These are phyloP conservation scores for Aphelenchoides avenae DNA, from an alignment of 1,140 invertebrate genomes.

Conservation along the genomic window DNA sequence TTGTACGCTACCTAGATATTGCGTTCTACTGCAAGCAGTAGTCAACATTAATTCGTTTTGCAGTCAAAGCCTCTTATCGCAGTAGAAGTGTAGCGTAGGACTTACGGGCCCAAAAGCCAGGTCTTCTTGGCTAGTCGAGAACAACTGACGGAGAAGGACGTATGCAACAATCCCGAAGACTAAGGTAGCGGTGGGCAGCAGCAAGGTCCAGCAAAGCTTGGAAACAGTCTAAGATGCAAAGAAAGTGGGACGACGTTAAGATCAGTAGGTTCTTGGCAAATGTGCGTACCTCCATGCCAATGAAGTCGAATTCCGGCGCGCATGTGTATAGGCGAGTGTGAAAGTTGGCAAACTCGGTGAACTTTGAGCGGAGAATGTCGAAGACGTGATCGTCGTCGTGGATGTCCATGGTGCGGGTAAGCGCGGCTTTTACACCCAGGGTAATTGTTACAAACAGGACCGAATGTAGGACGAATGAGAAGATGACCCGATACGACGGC, in stretches of 20 bases:
- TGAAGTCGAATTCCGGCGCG: conserved; percentile 75
- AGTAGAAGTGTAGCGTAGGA: background rate
- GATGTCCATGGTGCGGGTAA: conserved; percentile 62
- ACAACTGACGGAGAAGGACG: conserved; percentile 26
- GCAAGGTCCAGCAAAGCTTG: conserved; percentile 63
- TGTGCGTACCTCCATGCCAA: conserved; percentile 63
- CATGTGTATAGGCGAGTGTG: conserved; percentile 80
- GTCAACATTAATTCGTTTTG: conserved; percentile 7
- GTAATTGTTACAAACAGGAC: conserved; percentile 41
- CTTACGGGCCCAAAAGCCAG: background rate
- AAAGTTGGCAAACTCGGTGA: conserved; percentile 72
- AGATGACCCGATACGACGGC: too few species aligned
- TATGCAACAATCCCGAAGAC: conserved; percentile 53
- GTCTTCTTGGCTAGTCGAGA: background rate
- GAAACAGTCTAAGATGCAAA: conserved; percentile 47
- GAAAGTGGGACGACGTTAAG: conserved; percentile 11
- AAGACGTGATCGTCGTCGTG: conserved; percentile 70
- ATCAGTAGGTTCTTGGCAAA: conserved; percentile 21
- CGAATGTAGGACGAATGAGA: conserved; percentile 53
- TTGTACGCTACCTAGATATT: conserved; percentile 68
- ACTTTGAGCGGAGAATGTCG: conserved; percentile 73
- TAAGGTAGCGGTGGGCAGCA: conserved; percentile 66
- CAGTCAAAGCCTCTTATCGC: background rate
- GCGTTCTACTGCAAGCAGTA: conserved; percentile 9
- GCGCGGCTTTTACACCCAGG: conserved; percentile 60